Percentiles rank a stretch among this genome's conserved stretches.
These are phyloP conservation scores for Papilio helenus DNA, from an alignment of 1,140 invertebrate genomes.

Conservation along the genomic window DNA sequence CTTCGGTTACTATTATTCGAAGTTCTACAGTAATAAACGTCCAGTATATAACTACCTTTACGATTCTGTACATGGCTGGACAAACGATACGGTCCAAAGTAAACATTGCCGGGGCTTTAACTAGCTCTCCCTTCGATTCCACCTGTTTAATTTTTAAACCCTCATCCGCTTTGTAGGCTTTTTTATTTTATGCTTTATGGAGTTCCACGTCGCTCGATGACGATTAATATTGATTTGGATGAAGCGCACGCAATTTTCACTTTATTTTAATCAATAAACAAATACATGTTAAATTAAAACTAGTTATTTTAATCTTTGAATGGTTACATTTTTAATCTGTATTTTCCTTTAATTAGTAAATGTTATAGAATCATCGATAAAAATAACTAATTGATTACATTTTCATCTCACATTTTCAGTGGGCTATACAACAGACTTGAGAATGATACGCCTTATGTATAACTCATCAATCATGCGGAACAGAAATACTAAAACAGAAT, in stretches of 20 bases:
- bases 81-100: constrained; percentile 29
- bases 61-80: constrained; percentile 4
- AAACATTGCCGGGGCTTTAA: constrained; percentile 27
- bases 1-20: background rate
- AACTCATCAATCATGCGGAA: constrained; percentile 1
- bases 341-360: too few relatives aligned
- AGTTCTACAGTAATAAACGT: background rate
- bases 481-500: background rate
- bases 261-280: background rate
- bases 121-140: constrained; percentile 19
- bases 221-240: constrained; percentile 24
- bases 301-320: too few relatives aligned
- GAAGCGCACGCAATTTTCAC: constrained; percentile 6
- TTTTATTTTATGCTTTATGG: constrained; percentile 28
- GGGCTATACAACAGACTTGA: background rate
- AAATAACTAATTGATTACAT: background rate
- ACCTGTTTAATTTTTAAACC: constrained; percentile 36
- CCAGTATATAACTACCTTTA: background rate
- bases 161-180: constrained; percentile 32
- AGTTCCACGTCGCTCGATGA: constrained; percentile 30
- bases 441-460: constrained; percentile 1
- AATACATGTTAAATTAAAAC: background rate
- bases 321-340: too few relatives aligned
- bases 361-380: background rate
- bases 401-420: background rate